A percentile compares a stretch with the other conserved stretches of the same genome.
Conservation (phyloP, 2,113 vertebrate species). For the Sisor rabdophorus region DNA sequence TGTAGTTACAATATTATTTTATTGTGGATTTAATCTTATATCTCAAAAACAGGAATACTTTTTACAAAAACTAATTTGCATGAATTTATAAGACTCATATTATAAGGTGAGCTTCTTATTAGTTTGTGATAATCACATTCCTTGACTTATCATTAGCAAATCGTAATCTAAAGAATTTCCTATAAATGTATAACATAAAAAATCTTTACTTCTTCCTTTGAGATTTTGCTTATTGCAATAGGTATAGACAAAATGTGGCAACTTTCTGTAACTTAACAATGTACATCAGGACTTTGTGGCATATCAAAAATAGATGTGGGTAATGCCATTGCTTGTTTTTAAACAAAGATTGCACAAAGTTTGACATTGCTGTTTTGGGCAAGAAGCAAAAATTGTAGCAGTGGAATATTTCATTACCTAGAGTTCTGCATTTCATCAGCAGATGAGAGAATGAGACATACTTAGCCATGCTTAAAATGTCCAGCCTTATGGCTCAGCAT, state of each 20-base stretch:
- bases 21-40: no score
- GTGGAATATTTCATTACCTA: slow-evolving; percentile 8
- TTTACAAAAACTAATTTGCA: no score
- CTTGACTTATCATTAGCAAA: no score
- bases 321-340: slow-evolving; percentile 17
- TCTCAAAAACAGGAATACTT: no score
- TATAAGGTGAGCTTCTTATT: no score
- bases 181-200: no score
- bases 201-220: neutral
- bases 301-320: slow-evolving; percentile 14
- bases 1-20: no score
- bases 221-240: neutral
- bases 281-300: neutral
- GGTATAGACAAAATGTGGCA: neutral
- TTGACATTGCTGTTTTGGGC: neutral
- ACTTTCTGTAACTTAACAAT: slow-evolving; percentile 6
- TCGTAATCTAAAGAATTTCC: no score
- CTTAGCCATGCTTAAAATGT: slow-evolving; percentile 23
- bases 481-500: slow-evolving; percentile 5
- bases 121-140: no score
- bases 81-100: no score
- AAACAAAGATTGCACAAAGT: neutral
- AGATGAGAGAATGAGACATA: neutral
- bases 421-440: slow-evolving; percentile 38
- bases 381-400: neutral